Percentiles rank a stretch among this genome's conserved stretches.
phyloP scores from a whole-genome alignment of 2,888 invertebrate species.

The Anticlea derivata region DNA sequence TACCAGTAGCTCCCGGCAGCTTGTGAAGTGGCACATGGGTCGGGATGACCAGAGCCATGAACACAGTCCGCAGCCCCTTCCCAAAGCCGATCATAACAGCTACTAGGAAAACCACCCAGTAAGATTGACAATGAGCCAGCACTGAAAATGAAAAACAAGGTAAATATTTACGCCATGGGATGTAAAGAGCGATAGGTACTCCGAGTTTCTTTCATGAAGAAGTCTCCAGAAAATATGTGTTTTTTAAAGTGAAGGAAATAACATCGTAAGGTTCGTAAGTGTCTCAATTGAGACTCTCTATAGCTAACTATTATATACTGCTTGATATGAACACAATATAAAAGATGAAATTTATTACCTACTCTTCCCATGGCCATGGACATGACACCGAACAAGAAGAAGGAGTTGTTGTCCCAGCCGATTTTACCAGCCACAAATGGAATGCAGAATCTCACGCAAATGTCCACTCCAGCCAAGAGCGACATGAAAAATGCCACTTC shows the following conservation, averaged over 20 bases:
- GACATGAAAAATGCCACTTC: constrained; percentile 89
- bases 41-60: constrained; percentile 89
- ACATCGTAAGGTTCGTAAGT: too few relatives aligned
- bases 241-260: too few relatives aligned
- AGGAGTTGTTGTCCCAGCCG: constrained; percentile 88
- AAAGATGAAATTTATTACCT: constrained; percentile 55
- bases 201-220: too few relatives aligned
- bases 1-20: constrained; percentile 87
- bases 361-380: constrained; percentile 87
- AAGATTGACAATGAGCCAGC: constrained; percentile 85
- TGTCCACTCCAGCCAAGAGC: constrained; percentile 86
- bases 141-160: constrained; percentile 63
- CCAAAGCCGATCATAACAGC: constrained; percentile 88
- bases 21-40: constrained; percentile 87
- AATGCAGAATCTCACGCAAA: constrained; percentile 85
- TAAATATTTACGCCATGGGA: too few relatives aligned
- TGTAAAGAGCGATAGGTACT: too few relatives aligned
- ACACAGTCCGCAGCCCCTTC: constrained; percentile 88
- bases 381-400: constrained; percentile 87
- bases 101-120: constrained; percentile 80
- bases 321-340: too few relatives aligned
- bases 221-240: too few relatives aligned
- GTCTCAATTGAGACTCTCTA: too few relatives aligned
- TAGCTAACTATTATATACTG: too few relatives aligned
- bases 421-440: constrained; percentile 88